Evolutionary conservation across 2,797 vertebrate genomes (phyloP).

Genomic region (Paratrypauchen microcephalus): DNA sequence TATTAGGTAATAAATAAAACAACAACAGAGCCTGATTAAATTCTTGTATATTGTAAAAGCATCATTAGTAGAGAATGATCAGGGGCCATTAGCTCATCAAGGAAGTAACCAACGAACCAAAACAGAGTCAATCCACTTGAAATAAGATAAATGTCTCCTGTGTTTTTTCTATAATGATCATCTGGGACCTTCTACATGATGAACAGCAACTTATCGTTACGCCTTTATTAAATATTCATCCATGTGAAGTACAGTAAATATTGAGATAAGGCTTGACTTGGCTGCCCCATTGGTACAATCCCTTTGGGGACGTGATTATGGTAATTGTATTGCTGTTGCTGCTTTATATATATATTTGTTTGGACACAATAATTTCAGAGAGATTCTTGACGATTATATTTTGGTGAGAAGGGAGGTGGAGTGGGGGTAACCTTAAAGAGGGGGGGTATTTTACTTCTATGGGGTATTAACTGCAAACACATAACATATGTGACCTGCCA

Average conservation of each 20-base stretch:
- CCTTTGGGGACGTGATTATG: slow-evolving; percentile 36
- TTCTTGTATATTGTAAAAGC: slow-evolving; percentile 39
- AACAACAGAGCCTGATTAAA: slow-evolving; percentile 27
- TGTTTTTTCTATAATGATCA: slow-evolving; percentile 10
- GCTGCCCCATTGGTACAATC: slow-evolving; percentile 26
- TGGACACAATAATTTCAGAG: neutral
- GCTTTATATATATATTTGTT: slow-evolving; percentile 8
- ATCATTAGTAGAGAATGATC: slow-evolving; percentile 63
- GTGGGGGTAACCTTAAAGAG: slow-evolving; percentile 50
- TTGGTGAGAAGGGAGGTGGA: slow-evolving; percentile 9
- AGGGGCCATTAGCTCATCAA: slow-evolving; percentile 31
- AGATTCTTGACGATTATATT: neutral
- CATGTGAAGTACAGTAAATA: slow-evolving; percentile 36
- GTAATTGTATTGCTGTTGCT: slow-evolving; percentile 28
- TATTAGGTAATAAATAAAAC: neutral
- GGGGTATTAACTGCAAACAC: no score
- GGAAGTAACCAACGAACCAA: slow-evolving; percentile 50
- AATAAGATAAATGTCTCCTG: slow-evolving; percentile 48
- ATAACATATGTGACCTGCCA: no score
- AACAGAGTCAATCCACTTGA: slow-evolving; percentile 43
- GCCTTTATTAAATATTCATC: slow-evolving; percentile 5
- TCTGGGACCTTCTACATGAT: slow-evolving; percentile 16
- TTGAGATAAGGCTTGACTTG: slow-evolving; percentile 40
- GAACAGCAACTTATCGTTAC: slow-evolving; percentile 28
- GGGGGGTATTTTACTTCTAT: no score